phyloP scores from a whole-genome alignment of 1,140 invertebrate species.

The Pogonus chalceus region DNA sequence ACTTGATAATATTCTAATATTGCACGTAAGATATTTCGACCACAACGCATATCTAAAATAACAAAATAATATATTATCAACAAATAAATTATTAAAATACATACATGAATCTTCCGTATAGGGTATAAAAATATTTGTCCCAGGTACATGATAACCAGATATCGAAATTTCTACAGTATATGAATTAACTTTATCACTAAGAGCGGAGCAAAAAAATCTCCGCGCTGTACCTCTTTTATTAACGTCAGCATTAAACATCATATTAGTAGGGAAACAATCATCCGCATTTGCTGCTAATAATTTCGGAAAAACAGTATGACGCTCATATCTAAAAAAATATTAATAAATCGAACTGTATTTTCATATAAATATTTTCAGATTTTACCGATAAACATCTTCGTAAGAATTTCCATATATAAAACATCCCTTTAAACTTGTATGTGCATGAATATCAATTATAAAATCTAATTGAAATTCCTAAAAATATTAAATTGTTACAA shows the following conservation, averaged over 20 bases:
- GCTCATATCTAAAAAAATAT: constrained; percentile 57
- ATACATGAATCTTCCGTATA: constrained; percentile 90
- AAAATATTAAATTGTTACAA: too few species aligned
- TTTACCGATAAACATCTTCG: constrained; percentile 80
- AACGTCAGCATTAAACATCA: constrained; percentile 82
- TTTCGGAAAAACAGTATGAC: constrained; percentile 82
- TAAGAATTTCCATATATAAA: constrained; percentile 96
- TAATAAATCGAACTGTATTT: constrained; percentile 6
- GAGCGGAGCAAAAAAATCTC: constrained; percentile 57
- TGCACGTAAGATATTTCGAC: constrained; percentile 63
- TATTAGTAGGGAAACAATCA: constrained; percentile 71
- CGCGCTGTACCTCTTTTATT: constrained; percentile 78
- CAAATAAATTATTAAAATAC: constrained; percentile 41
- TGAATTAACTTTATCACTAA: constrained; percentile 68
- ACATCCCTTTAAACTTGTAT: constrained; percentile 81
- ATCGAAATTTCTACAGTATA: constrained; percentile 82
- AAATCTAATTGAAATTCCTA: constrained; percentile 78
- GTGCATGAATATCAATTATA: constrained; percentile 89
- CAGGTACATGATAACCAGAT: constrained; percentile 63
- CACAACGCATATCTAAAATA: constrained; percentile 48
- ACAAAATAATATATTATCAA: not conserved
- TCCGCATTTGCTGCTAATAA: constrained; percentile 73
- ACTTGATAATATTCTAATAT: constrained; percentile 73
- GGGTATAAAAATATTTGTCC: constrained; percentile 54
- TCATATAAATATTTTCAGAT: not conserved